These are phyloP conservation scores for Drosophila mayaguana DNA, from an alignment of 2,888 invertebrate species.

Conservation along the genomic window DNA sequence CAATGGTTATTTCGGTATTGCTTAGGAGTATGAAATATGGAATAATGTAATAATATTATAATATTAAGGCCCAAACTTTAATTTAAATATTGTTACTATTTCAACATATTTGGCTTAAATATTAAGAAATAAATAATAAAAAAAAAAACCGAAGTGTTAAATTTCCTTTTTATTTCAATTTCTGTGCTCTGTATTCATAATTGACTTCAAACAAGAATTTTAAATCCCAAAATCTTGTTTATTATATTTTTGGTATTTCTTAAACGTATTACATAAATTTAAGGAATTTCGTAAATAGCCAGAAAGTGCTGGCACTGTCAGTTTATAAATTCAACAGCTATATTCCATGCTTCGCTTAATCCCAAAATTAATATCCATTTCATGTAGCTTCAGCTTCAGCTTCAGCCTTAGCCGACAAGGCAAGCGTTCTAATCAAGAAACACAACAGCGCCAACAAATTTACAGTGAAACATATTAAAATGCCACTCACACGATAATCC, in stretches of 20 bases:
- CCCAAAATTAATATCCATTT: slow-evolving; percentile 75
- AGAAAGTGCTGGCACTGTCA: slow-evolving; percentile 22
- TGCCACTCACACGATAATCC: slow-evolving; percentile 77
- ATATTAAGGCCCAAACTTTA: too few species aligned
- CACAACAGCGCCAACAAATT: slow-evolving; percentile 53
- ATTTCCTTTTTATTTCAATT: too few species aligned
- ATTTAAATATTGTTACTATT: too few species aligned
- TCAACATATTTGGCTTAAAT: too few species aligned
- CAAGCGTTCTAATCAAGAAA: slow-evolving; percentile 38
- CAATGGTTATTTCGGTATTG: too few species aligned
- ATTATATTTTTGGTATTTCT: slow-evolving; percentile 2
- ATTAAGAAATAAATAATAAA: too few species aligned
- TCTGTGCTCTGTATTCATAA: too few species aligned
- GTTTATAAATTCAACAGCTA: slow-evolving; percentile 30
- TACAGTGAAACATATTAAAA: slow-evolving; percentile 74
- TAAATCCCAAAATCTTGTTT: neutral
- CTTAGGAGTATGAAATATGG: too few species aligned
- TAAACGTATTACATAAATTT: slow-evolving; percentile 12
- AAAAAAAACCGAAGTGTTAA: too few species aligned
- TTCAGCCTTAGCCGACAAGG: slow-evolving; percentile 33
- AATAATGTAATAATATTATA: too few species aligned
- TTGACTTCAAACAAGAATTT: too few species aligned
- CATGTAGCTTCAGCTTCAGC: slow-evolving; percentile 36
- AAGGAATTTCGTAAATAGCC: neutral
- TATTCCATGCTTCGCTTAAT: slow-evolving; percentile 43